Evolutionary conservation across 2,888 invertebrate genomes (phyloP), one percentile per base, ranked within the genome.

Genomic region (Aleiodes alternator): DNA sequence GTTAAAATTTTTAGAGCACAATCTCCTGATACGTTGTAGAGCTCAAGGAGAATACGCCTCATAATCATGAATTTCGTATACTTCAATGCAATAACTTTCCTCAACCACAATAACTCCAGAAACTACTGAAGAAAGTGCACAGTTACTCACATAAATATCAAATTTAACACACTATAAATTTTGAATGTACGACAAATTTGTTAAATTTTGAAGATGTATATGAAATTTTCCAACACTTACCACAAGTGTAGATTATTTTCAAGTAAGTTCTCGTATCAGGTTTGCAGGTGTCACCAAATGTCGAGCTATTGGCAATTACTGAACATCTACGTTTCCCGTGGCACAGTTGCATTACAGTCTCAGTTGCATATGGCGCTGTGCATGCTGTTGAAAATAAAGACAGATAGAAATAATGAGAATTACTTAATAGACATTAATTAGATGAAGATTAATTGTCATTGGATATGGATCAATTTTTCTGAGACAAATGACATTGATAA

Each of bases 161-260:
- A 34, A 43, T 43, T 43, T 8, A 43, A 43, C 43, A 11, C 43
- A 43, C 0, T 43, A 8, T 7, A 43, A 43, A 43, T 9, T 43
- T 43, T 0, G 9, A 43, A 11, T 8, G 11, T 43, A 9, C 4
- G 11, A 9, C 23, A 43, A 43, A 43, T 43, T 43, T 9, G 7
- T 43, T 9, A 9, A 43, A 9, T 43, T 64, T 75, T 55, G 34
- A 66, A 72, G 55, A 76, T 71, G 51, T 50, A 66, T 72, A 72
- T 78, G 68, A 74, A 53, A 79, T 76, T 69, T 73, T 73, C 53
- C 53, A 55, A 76, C 77, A 92, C 95, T 94, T 90, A 96, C 96
- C 96, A 88, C 96, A 96, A 57, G 96, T 96, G 88, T 96, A 96
- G 82, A 96, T 95, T 77, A 96, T 95, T 92, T 96, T 96, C 84